Base-by-base conservation (phyloP, 92 coral and sea anemone genomes). In the Blastomussa wellsi region DNA sequence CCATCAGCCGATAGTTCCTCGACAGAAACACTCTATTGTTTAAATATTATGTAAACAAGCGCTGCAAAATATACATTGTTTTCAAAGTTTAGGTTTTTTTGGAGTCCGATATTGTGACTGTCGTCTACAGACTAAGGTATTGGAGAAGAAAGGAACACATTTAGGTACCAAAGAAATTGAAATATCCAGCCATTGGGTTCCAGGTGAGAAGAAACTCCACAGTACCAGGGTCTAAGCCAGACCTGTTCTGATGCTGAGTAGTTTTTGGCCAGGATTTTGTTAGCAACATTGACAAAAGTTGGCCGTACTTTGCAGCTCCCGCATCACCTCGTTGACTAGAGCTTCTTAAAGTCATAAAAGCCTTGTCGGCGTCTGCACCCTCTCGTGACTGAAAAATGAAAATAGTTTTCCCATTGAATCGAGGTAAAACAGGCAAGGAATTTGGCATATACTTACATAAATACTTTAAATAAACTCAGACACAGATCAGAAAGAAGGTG, bases 111-210 rank as follows among this genome's bases (percentile, higher is more conserved):
- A 6, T 44, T 44, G 8, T 44, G 49, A 3, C 7, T 44, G 49
- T 0, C 49, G 49, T 8, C 49, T 44, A 8, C 11, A n/a, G 49
- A 44, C 49, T 8, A 0, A 44, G n/a, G 6, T 44, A 44, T 8
- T 44, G 6, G 11, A 44, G n/a, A 19, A 2, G n/a, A 53, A 53
- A 53, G 24, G 4, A 55, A 3, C 62, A 55, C 8, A 8, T 20
- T 10, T 73, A 26, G 76, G 69, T 94, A 94, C 98, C 95, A 74
- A 87, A 90, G 65, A 86, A 92, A 24, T 76, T 82, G 60, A 94
- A 62, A 77, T 88, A 94, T 22, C 89, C 94, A 66, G 87, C 53
- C 98, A 89, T 86, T 26, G 91, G 88, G 71, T 87, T 88, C 98
- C 98, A 94, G 20, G 88, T 83, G 28, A 94, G 87, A 44, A 92